These are phyloP conservation scores for Gryllus bimaculatus DNA, from an alignment of 1,140 invertebrate genomes.

Conservation along the genomic window DNA sequence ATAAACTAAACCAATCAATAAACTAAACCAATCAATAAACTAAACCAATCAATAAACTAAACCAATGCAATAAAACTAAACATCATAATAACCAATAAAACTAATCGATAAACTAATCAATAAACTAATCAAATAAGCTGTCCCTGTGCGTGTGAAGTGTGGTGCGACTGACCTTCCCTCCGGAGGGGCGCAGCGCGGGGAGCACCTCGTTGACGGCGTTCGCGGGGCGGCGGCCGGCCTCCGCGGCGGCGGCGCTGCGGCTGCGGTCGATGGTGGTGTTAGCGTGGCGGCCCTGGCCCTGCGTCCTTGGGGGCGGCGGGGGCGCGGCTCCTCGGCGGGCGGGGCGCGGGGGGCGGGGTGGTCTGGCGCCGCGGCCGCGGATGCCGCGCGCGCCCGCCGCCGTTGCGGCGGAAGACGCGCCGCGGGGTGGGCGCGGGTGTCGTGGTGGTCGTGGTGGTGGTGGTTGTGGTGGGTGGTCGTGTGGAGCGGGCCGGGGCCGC, in stretches of 20 bases:
- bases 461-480: neutral
- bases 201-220: neutral
- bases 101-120: too few species aligned
- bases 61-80: too few species aligned
- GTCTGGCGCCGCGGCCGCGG: neutral
- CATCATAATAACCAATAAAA: too few species aligned
- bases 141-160: too few species aligned
- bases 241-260: too few species aligned
- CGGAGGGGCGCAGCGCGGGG: too few species aligned
- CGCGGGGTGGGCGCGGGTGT: neutral
- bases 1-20: too few species aligned
- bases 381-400: too few species aligned
- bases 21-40: too few species aligned
- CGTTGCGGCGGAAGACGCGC: too few species aligned
- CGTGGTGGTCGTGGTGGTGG: neutral
- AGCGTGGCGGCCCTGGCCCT: neutral
- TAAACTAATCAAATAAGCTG: too few species aligned
- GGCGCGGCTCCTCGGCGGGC: neutral
- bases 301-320: neutral
- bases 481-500: neutral
- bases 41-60: too few species aligned
- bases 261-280: neutral
- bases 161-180: neutral
- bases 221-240: neutral
- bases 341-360: neutral